Conservation (phyloP, 2,797 vertebrate genomes). For the Echeneis naucrates region DNA sequence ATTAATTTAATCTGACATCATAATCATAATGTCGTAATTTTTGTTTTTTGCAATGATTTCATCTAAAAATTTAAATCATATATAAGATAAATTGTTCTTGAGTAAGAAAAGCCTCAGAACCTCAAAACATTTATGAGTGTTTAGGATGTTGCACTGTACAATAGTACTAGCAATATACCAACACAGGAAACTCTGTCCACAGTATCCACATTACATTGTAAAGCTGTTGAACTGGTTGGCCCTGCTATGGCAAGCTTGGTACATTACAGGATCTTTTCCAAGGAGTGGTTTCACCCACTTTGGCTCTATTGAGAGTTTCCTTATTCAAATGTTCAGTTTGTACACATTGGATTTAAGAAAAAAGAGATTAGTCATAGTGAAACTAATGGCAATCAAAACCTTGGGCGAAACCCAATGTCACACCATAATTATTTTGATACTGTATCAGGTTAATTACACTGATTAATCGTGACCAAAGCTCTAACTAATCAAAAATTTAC, state of each 20-base stretch:
- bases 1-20: no score
- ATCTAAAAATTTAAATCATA: no score
- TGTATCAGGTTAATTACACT: neutral
- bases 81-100: no score
- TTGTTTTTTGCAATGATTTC: no score
- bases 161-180: neutral
- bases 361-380: slow-evolving; percentile 13
- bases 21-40: no score
- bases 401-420: neutral
- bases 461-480: neutral
- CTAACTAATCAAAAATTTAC: neutral
- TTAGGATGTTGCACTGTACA: neutral
- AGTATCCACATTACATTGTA: slow-evolving; percentile 1
- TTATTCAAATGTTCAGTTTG: slow-evolving; percentile 23
- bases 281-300: slow-evolving; percentile 32
- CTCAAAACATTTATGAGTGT: neutral
- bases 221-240: slow-evolving; percentile 52
- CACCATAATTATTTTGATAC: neutral
- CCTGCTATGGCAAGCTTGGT: slow-evolving; percentile 17
- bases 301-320: neutral
- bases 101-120: neutral
- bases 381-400: slow-evolving; percentile 26
- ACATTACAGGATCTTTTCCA: slow-evolving; percentile 21
- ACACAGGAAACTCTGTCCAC: slow-evolving; percentile 2
- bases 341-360: slow-evolving; percentile 25